Base-by-base conservation (phyloP, 2,113 vertebrate genomes). In the Austrofundulus limnaeus region DNA sequence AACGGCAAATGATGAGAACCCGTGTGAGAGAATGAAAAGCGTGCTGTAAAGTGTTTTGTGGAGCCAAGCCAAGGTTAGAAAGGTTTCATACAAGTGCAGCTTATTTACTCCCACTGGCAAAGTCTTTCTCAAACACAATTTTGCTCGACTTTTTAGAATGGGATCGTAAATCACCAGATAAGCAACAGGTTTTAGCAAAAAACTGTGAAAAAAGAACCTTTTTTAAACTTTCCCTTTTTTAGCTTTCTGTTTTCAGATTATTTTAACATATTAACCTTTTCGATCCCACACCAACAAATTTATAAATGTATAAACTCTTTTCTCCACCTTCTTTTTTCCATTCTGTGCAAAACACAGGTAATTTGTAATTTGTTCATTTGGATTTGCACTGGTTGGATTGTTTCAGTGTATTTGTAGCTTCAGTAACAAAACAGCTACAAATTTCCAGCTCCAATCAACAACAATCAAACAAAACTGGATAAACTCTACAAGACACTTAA, bases 381-480 rank as follows among this genome's bases (percentile, higher is more conserved):
- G n/a, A n/a, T n/a, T n/a, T n/a, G n/a, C n/a, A 23, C 11, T 52
- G 37, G 61, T 38, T 48, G 19, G 16, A 25, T 11, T 12, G 23
- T 7, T 1, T 13, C 19, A 8, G 45, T 71, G 50, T 23, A 31
- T 43, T 59, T 47, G 14, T 50, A 23, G 5, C 11, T 53, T 13
- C 14, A 37, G 11, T 21, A 23, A 28, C 9, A 42, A 25, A 43
- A 61, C 14, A 11, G 43, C 14, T 12, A 37, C 16, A 16, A 19
- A 45, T 58, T 21, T 31, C 16, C 34, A 4, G 4, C 19, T 16
- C 7, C 20, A 34, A 47, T 16, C 9, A 42, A 37, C n/a, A n/a
- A n/a, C n/a, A n/a, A n/a, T n/a, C n/a, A n/a, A n/a, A 34, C 12
- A 48, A 59, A 19, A 28, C 19, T 61, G 37, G 42, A 43, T 43